Conservation (phyloP, 2,113 vertebrate genomes). For the Notechis scutatus region DNA sequence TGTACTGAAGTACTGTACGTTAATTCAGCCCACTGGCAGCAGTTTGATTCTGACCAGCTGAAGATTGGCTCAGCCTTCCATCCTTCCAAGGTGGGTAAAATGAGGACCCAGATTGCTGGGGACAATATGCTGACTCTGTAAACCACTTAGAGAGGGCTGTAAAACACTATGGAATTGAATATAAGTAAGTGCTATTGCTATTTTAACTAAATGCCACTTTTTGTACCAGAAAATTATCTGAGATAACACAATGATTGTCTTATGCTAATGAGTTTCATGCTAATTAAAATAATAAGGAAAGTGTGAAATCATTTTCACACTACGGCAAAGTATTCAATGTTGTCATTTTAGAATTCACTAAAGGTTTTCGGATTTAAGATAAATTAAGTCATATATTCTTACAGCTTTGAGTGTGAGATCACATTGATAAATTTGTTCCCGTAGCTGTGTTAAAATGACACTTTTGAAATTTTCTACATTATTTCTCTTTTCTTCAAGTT, state of each 20-base stretch:
- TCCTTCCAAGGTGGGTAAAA: not conserved
- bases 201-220: not conserved
- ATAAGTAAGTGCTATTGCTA: not conserved
- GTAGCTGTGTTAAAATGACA: slow-evolving; percentile 85
- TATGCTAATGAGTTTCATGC: not conserved
- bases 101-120: not conserved
- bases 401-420: slow-evolving; percentile 97
- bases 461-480: slow-evolving; percentile 86
- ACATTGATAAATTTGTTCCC: slow-evolving; percentile 92
- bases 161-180: not conserved
- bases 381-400: slow-evolving; percentile 55
- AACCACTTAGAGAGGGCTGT: not conserved
- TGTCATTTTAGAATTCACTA: not conserved
- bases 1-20: not conserved
- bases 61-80: not conserved
- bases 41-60: not conserved
- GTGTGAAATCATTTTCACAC: not conserved
- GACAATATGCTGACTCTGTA: not conserved
- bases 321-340: not conserved
- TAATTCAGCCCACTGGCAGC: not conserved
- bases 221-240: not conserved
- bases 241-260: not conserved
- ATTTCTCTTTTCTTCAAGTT: slow-evolving; percentile 82
- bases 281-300: not conserved
- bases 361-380: not conserved